A percentile compares a stretch with the other conserved stretches of the same genome.
Evolutionary conservation across 2,113 vertebrate species (phyloP).

Genomic region (Lichenostomus cassidix): DNA sequence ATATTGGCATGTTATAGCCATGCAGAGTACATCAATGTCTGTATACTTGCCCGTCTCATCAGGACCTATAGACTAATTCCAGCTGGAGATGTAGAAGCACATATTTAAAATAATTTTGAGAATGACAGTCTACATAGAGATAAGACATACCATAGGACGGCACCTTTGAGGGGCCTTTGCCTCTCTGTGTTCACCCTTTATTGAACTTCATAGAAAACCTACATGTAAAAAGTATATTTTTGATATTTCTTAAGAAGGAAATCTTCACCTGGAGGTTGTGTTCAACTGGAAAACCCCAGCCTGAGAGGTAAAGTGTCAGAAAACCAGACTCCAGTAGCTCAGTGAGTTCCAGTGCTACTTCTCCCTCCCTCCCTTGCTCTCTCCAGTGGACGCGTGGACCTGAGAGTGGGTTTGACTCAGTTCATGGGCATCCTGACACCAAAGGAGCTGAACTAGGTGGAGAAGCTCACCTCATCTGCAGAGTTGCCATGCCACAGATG

Average conservation of each 20-base stretch:
- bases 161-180: not conserved
- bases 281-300: rapidly evolving
- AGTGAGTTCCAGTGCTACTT: not conserved
- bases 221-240: not conserved
- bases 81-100: not conserved
- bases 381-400: rapidly evolving
- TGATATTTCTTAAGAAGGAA: not conserved
- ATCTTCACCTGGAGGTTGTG: not conserved
- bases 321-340: not conserved
- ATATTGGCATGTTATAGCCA: not conserved
- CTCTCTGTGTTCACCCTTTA: not conserved
- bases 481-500: rapidly evolving
- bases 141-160: not conserved
- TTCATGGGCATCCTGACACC: rapidly evolving
- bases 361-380: not conserved
- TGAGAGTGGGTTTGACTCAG: rapidly evolving
- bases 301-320: rapidly evolving
- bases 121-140: not conserved
- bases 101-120: not conserved
- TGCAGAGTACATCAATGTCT: not conserved
- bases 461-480: not conserved
- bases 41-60: not conserved
- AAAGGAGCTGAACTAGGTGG: not conserved
- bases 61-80: not conserved
- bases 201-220: not conserved